These are phyloP conservation scores for Riptortus pedestris DNA, from an alignment of 1,140 invertebrate genomes.

Conservation along the genomic window DNA sequence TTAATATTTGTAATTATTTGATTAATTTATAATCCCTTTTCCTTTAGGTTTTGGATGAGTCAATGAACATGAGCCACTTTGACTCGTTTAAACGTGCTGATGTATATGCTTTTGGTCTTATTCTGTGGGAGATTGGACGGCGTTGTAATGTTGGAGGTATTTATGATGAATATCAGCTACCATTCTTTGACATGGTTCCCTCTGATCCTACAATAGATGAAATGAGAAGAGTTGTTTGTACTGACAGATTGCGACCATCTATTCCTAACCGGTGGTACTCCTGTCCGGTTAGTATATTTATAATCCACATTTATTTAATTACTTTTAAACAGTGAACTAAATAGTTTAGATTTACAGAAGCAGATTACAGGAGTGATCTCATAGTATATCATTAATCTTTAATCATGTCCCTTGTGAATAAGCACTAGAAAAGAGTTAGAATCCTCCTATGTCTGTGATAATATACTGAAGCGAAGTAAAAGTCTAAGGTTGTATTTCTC, in stretches of 20 bases:
- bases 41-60: slow-evolving; percentile 43
- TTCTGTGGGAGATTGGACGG: slow-evolving; percentile 83
- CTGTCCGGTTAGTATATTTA: slow-evolving; percentile 31
- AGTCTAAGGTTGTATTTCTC: too few relatives aligned
- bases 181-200: slow-evolving; percentile 76
- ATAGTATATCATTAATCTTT: too few relatives aligned
- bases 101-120: slow-evolving; percentile 82
- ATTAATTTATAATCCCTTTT: too few relatives aligned
- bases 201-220: slow-evolving; percentile 87
- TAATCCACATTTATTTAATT: not conserved
- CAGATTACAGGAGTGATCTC: too few relatives aligned
- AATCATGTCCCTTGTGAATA: too few relatives aligned
- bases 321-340: not conserved
- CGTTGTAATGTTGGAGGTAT: slow-evolving; percentile 62
- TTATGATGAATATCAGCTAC: slow-evolving; percentile 74
- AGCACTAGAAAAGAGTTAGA: too few relatives aligned
- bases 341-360: not conserved
- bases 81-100: slow-evolving; percentile 81
- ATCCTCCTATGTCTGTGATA: too few relatives aligned
- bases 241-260: slow-evolving; percentile 67
- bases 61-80: slow-evolving; percentile 71
- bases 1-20: too few relatives aligned
- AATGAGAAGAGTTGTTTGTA: slow-evolving; percentile 86
- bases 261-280: slow-evolving; percentile 63
- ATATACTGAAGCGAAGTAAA: too few relatives aligned